phyloP scores from a whole-genome alignment of 2,113 vertebrate genomes.

The Semnornis frantzii region DNA sequence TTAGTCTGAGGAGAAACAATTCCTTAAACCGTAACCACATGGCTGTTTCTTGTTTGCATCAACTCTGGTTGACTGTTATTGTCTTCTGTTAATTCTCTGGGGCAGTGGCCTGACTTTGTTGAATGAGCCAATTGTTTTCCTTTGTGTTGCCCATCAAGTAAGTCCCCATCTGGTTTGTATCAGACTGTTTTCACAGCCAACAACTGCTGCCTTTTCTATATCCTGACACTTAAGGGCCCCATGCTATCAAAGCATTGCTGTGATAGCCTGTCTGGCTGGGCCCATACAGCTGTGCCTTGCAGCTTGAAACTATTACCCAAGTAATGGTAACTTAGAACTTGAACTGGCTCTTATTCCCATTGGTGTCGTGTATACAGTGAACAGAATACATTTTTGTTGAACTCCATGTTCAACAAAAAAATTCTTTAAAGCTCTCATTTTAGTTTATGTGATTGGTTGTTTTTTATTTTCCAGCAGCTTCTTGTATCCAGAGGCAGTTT shows the following conservation, averaged over 20 bases:
- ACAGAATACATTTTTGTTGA: constrained; percentile 67
- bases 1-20: constrained; percentile 80
- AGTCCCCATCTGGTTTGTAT: constrained; percentile 91
- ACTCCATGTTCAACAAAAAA: constrained; percentile 24
- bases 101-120: constrained; percentile 80
- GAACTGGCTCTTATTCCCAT: constrained; percentile 75
- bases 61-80: constrained; percentile 77
- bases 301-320: constrained; percentile 83
- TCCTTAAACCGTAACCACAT: constrained; percentile 73
- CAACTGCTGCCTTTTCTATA: constrained; percentile 85
- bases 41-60: constrained; percentile 82
- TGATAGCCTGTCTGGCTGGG: constrained; percentile 78
- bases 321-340: constrained; percentile 76
- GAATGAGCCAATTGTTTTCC: constrained; percentile 86
- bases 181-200: constrained; percentile 89
- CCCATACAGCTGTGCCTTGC: constrained; percentile 76
- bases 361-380: constrained; percentile 76
- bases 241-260: constrained; percentile 81
- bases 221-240: constrained; percentile 84
- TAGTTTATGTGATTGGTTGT: constrained; percentile 15
- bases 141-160: constrained; percentile 84
- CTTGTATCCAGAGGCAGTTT: constrained; percentile 60
- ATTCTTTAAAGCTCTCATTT: constrained; percentile 38
- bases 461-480: constrained; percentile 71
- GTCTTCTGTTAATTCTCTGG: constrained; percentile 79